Evolutionary conservation across 1,140 invertebrate species (phyloP), one percentile per base, ranked within the genome.

Genomic region (Meloidogyne floridensis): DNA sequence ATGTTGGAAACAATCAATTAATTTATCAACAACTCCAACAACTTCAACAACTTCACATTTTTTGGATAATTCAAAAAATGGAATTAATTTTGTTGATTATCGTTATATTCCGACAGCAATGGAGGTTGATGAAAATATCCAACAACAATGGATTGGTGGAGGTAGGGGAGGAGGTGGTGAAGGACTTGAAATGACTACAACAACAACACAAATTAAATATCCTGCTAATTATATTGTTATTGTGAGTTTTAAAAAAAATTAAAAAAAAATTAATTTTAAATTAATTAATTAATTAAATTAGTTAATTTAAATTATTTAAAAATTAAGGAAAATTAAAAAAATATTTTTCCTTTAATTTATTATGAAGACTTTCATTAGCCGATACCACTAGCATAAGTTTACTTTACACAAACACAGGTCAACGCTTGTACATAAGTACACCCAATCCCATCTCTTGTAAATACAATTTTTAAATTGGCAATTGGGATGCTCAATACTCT

Each of bases 161-260:
- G 59, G 32, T 32, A 20, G 32, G 32, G 32, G 32, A 32, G 1
- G 32, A 32, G 32, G 32, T 1, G 32, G 78, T 9, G 54, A 5
- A 13, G 79, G 42, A 9, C 18, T 42, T 47, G 75, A 51, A 79
- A 11, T 53, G n/a, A 10, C 32, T 32, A 32, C 32, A 32, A 32
- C 32, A 32, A 32, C 32, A 32, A 32, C 51, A 47, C 59, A 65
- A n/a, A 53, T 81, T 32, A 80, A 82, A 65, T 85, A 91, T 47
- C 94, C 94, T 2, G 93, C 94, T 1, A 94, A 96, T 91, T 95
- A 96, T 89, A 92, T 94, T 1, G 92, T 95, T 1, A 94, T 93
- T 0, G 80, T 81, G 51, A 81, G 77, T 77, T 32, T 32, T 32
- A 32, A 32, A 32, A 2, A 2, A 32, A 32, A 32, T 32, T 32